Evolutionary conservation across 2,797 vertebrate genomes (phyloP), one percentile per base, ranked within the genome.

Genomic region (Pseudopleuronectes americanus): DNA sequence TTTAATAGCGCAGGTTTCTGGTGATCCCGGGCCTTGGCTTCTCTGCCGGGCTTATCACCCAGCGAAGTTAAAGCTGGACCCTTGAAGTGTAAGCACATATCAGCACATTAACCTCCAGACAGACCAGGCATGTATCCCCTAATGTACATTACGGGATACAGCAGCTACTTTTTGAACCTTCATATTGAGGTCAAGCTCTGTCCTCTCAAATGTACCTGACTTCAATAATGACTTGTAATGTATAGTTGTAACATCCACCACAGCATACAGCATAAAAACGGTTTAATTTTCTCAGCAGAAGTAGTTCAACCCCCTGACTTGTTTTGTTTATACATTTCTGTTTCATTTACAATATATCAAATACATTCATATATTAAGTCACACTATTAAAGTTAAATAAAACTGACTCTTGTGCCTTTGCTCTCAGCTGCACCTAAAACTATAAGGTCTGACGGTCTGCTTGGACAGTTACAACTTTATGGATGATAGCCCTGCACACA

Each of bases 41-140:
- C 79, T 41, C 58, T 59, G 33, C 33, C 51, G 57, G 59, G 66
- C 81, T 90, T 87, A 90, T 83, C 84, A 71, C 68, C 47, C 57
- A 33, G 60, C 51, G 71, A 88, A 83, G 84, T 89, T 87, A 89
- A 90, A 90, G 80, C 76, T 90, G 81, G 70, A 88, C 81, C 55
- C 61, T 84, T 74, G 68, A 71, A 64, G 64, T 74, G 64, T 86
- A 82, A 88, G 75, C 77, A 82, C 64, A 77, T 49, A 69, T 84
- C 52, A 74, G 59, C 62, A 65, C 71, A 71, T 89, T 87, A 84
- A 77, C 74, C 60, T 22, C 19, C 19, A 56, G 56, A 67, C 53
- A 65, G 64, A 75, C 64, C 17, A 66, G 78, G 53, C 60, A 64
- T 28, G 62, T 23, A 2, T 13, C 9, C 26, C 36, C 8, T 26